Percentiles rank a stretch among this genome's conserved stretches.
These are phyloP conservation scores for Stegodyphus dumicola DNA, from an alignment of 1,140 invertebrate species.

Conservation along the genomic window DNA sequence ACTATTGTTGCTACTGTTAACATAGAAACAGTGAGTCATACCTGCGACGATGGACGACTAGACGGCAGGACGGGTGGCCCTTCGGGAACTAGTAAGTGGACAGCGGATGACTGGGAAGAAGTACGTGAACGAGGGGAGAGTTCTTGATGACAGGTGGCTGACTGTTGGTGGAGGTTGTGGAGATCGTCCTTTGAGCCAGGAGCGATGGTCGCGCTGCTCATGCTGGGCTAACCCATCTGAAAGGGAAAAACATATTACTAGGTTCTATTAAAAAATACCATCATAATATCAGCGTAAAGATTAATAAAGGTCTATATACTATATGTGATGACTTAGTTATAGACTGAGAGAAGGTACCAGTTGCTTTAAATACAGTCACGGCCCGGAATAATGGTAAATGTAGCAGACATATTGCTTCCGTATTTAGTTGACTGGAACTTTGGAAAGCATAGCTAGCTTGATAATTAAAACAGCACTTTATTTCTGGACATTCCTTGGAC, in stretches of 20 bases:
- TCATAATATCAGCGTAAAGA: too few relatives aligned
- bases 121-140: conserved; percentile 5
- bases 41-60: neutral
- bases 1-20: neutral
- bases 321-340: too few relatives aligned
- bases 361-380: too few relatives aligned
- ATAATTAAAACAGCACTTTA: too few relatives aligned
- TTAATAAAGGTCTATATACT: too few relatives aligned
- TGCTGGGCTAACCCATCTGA: conserved; percentile 48
- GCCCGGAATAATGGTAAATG: too few relatives aligned
- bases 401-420: too few relatives aligned
- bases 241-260: neutral
- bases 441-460: too few relatives aligned
- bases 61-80: neutral
- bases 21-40: neutral
- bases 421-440: too few relatives aligned
- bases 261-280: too few relatives aligned
- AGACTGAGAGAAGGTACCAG: too few relatives aligned
- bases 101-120: neutral
- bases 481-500: too few relatives aligned
- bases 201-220: conserved; percentile 6
- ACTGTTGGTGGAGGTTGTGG: neutral
- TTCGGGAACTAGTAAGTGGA: conserved; percentile 11
- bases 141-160: neutral
- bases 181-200: conserved; percentile 10